phyloP scores from a whole-genome alignment of 2,113 vertebrate species.

The Panthera leo region DNA sequence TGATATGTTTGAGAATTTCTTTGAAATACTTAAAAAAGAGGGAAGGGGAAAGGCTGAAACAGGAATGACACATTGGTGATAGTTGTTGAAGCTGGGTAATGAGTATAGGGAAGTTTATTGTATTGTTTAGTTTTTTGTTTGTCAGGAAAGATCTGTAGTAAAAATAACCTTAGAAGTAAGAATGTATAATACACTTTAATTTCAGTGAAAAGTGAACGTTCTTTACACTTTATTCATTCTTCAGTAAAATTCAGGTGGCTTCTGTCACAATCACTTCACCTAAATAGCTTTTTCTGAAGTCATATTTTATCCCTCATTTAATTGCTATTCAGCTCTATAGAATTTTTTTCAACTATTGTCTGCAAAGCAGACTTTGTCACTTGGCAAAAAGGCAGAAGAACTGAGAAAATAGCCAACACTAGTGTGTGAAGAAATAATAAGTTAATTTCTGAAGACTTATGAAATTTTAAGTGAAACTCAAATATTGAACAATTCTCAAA shows the following conservation, averaged over 20 bases:
- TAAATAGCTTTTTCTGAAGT: background rate
- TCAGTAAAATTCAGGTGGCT: background rate
- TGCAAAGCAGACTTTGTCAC: background rate
- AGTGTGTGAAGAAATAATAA: background rate
- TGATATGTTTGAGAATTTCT: background rate
- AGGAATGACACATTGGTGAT: background rate
- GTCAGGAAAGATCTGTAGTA: background rate
- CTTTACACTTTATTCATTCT: slow-evolving; percentile 2
- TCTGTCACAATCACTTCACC: background rate
- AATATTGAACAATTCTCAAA: background rate
- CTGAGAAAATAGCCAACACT: background rate
- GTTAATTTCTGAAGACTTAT: background rate
- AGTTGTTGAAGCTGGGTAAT: background rate
- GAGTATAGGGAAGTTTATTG: background rate
- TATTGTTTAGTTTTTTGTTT: background rate
- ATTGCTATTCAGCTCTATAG: background rate
- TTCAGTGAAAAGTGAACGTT: background rate
- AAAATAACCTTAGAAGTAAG: background rate
- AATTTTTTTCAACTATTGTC: background rate
- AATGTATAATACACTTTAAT: background rate
- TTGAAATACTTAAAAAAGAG: background rate
- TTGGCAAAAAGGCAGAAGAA: background rate
- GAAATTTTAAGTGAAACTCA: background rate
- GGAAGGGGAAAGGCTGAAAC: background rate
- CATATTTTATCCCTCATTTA: background rate